Evolutionary conservation across 30 jellyfish, hydroid and myxozoan genomes (phyloP), one percentile per base, ranked within the genome.

Genomic region (Aurelia coerulea): DNA sequence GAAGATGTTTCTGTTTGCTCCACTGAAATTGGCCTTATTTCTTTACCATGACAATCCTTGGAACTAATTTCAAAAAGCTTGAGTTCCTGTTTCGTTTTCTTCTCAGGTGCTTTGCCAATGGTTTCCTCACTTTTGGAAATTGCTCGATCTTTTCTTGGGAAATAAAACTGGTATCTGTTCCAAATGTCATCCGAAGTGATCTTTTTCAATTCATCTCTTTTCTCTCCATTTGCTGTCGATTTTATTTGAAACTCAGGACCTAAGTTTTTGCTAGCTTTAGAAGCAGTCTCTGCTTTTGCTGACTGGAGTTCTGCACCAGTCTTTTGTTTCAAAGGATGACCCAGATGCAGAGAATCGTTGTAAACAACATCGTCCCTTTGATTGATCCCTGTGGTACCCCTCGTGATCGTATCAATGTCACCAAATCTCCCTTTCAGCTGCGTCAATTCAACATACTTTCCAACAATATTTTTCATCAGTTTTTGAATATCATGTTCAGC

Each of bases 401-500:
- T 37, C 1, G 70, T 60, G 11, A 78, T 4, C 6, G 14, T 23
- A 33, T 68, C 79, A 17, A 67, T 50, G 34, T 76, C 90, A 16
- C 42, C 56, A 18, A 49, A 62, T 42, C n/a, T 66, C 14, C 80
- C 89, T 32, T 73, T 41, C 18, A 84, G 14, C 37, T 84, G 90
- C 2, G 88, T 53, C 23, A 94, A 64, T 80, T 88, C 89, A 19
- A 85, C 96, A 78, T 88, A 94, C 41, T 94, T 94, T 1, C 92
- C 96, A 19, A 88, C 93, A 64, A 94, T 89, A 62, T 71, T 88
- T 58, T 63, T 94, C 99, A 94, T 89, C 11, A 94, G 89, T 9
- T 83, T n/a, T 62, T 89, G 93, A n/a, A 94, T 88, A 51, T 94
- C 97, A 6, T 34, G 37, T 60, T 94, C 99, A 6, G 99, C 99